Base-by-base conservation (phyloP, 2,888 invertebrate species). In the Scaptomyza caliginosa region DNA sequence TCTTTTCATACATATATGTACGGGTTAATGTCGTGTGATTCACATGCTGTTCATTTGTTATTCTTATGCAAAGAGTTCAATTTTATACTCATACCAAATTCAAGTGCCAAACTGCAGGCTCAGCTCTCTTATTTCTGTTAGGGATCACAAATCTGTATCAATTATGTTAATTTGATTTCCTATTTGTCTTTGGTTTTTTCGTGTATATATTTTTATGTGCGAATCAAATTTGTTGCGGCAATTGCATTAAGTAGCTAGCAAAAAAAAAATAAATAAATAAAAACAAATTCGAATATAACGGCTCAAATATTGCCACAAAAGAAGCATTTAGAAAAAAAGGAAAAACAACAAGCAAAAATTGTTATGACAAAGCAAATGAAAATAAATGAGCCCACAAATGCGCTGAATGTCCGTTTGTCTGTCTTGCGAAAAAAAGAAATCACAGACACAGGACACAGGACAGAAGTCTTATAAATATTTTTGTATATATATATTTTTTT, bases 331-430 rank as follows among this genome's bases (percentile, higher is more conserved):
- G 46, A 39, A 50, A 70, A 70, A 59, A 63, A 67, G 43, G 59
- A 30, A 40, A 30, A 21, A 60, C 24, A 64, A 65, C 4, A 24
- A 56, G 38, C 19, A 68, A 69, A 80, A 70, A 83, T 76, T 79
- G 76, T 82, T 86, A 85, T 86, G 86, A 85, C 84, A 77, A 74
- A 77, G 75, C 72, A 82, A 82, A 86, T 86, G 82, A 82, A 85
- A 86, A 86, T 75, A 81, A 85, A 85, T 86, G 86, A 85, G 86
- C 74, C 86, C 83, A 76, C 82, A 83, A 85, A 85, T 85, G 77
- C 75, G 73, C 51, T 63, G 7, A 2, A 13, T 32, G 13, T 28
- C 28, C 4, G 11, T 30, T n/a, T 32, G 30, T 13, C 32, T 32
- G 16, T 16, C 28, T n/a, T 30, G 13, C 38, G 38, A 46, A n/a